Conservation (phyloP, 1,140 invertebrate species). For the Listronotus bonariensis region DNA sequence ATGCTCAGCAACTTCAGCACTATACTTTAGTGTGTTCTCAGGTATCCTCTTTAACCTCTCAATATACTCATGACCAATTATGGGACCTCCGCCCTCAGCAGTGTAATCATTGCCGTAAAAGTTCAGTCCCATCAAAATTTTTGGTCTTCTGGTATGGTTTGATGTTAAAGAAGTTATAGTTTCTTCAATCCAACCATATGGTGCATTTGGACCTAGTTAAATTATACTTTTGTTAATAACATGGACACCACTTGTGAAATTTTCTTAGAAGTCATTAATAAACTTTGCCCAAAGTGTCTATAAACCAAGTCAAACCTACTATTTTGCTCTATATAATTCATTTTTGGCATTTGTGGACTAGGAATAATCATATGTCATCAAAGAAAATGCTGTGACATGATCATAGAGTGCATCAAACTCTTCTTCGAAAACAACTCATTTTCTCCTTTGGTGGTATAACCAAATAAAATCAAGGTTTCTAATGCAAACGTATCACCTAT, state of each 20-base stretch:
- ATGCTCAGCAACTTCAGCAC: slow-evolving; percentile 80
- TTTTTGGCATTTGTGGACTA: slow-evolving; percentile 73
- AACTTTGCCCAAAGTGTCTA: slow-evolving; percentile 1
- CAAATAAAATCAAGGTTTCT: slow-evolving; percentile 72
- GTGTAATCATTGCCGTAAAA: slow-evolving; percentile 93
- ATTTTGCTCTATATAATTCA: slow-evolving; percentile 35
- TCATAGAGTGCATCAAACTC: slow-evolving; percentile 79
- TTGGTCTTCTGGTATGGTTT: slow-evolving; percentile 65
- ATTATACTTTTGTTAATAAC: background rate
- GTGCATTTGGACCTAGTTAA: slow-evolving; percentile 78
- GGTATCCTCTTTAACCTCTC: slow-evolving; percentile 67
- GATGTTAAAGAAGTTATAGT: slow-evolving; percentile 77
- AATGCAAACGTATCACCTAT: slow-evolving; percentile 37
- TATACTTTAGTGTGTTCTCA: slow-evolving; percentile 75
- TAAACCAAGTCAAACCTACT: slow-evolving; percentile 1
- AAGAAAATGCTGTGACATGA: slow-evolving; percentile 81
- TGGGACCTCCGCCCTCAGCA: slow-evolving; percentile 74
- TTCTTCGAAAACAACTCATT: slow-evolving; percentile 73
- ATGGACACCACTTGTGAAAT: too few species aligned
- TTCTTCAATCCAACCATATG: slow-evolving; percentile 78
- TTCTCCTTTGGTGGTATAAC: slow-evolving; percentile 83
- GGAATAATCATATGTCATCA: slow-evolving; percentile 98
- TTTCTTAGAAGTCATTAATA: slow-evolving; percentile 1
- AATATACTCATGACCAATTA: slow-evolving; percentile 79
- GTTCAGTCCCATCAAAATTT: slow-evolving; percentile 89